A percentile compares a stretch with the other conserved stretches of the same genome.
Conservation (phyloP, 2,888 invertebrate genomes). For the Cerastoderma edule region DNA sequence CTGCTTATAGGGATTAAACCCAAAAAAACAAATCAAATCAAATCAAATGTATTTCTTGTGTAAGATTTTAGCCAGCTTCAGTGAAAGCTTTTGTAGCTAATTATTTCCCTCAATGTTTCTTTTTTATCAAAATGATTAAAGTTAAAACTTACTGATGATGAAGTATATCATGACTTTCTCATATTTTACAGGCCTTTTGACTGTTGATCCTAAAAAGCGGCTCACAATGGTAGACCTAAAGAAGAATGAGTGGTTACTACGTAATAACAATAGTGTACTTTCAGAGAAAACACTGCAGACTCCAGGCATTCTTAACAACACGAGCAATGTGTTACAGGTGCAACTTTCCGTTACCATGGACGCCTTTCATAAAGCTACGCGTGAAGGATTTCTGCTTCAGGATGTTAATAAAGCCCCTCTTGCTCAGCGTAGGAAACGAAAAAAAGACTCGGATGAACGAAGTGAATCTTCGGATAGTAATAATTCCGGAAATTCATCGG, state of each 20-base stretch:
- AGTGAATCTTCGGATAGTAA: conserved; percentile 80
- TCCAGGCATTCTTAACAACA: conserved; percentile 86
- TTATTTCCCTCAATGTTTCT: no score
- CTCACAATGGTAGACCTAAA: conserved; percentile 89
- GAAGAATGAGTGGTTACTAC: conserved; percentile 88
- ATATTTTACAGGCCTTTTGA: conserved; percentile 88
- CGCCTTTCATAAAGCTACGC: conserved; percentile 89
- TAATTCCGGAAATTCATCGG: conserved; percentile 69
- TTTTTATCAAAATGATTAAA: no score
- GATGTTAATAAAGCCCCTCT: conserved; percentile 90
- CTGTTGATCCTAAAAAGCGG: conserved; percentile 90
- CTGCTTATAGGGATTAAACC: not conserved
- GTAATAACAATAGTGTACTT: conserved; percentile 80
- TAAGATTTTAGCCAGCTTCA: no score
- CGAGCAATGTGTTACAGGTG: conserved; percentile 85
- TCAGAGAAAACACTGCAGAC: conserved; percentile 87
- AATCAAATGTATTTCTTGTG: no score
- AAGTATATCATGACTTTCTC: conserved; percentile 21
- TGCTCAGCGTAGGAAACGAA: conserved; percentile 87
- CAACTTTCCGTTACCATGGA: conserved; percentile 88
- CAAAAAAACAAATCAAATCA: no score
- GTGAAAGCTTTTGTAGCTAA: no score
- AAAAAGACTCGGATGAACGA: conserved; percentile 80
- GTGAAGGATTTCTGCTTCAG: conserved; percentile 90
- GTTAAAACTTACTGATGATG: no score